Evolutionary conservation across 2,888 invertebrate species (phyloP).

Genomic region (Acrocyrtus sp.): DNA sequence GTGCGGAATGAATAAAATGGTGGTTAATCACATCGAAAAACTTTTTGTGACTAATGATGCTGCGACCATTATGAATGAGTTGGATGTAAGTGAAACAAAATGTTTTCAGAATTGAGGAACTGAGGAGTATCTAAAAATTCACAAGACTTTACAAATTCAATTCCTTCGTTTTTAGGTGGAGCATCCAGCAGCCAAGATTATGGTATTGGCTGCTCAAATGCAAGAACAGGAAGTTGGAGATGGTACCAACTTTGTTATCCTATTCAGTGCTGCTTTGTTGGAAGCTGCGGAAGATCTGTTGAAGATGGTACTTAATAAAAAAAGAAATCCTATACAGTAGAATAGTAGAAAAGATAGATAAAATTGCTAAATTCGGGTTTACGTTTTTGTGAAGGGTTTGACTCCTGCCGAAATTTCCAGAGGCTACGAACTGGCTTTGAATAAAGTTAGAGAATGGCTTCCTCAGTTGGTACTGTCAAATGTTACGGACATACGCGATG

Average conservation of each 20-base stretch:
- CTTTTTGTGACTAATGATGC: constrained; percentile 99
- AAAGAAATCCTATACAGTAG: constrained; percentile 37
- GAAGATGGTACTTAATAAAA: constrained; percentile 82
- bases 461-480: constrained; percentile 81
- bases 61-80: constrained; percentile 94
- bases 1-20: constrained; percentile 99
- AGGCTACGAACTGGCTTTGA: constrained; percentile 91
- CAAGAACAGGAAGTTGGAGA: constrained; percentile 99
- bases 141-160: not conserved
- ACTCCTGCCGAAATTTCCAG: constrained; percentile 97
- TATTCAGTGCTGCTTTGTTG: constrained; percentile 91
- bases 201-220: constrained; percentile 97
- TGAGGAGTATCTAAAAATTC: not conserved
- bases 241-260: constrained; percentile 98
- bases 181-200: constrained; percentile 97
- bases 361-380: no score
- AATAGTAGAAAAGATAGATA: not conserved
- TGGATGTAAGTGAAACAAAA: constrained; percentile 74
- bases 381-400: constrained; percentile 75
- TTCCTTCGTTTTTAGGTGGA: no score
- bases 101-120: not conserved
- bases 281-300: constrained; percentile 93
- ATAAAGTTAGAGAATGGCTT: constrained; percentile 90
- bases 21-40: constrained; percentile 98
- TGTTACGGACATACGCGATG: constrained; percentile 76